Base-by-base conservation (phyloP, 2,113 vertebrate genomes). In the Bathybates hornii region DNA sequence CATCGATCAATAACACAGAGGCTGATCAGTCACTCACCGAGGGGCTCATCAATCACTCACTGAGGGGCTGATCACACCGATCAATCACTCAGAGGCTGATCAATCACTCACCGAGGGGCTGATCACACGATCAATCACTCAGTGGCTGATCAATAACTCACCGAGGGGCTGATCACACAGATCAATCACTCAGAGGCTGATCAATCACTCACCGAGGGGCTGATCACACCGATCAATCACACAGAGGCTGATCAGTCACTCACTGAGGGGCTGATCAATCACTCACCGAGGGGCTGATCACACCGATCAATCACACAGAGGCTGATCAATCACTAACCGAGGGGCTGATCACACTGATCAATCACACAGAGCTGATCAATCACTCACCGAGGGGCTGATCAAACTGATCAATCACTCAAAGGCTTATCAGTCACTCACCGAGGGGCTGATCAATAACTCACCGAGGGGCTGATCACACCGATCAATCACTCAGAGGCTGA, bases 301-400 rank as follows among this genome's bases (percentile, higher is more conserved):
- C 0, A 48, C 45, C 14, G 0, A 50, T 50, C 48, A 50, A 19
- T 5, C 16, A 43, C 41, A 0, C 5, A 41, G 0, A 0, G 9
- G 38, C 1, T 41, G 0, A 41, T 14, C 3, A 14, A 0, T 45
- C 6, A 6, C 3, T 6, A 6, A 45, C 12, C 0, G 9, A 38
- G 9, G 4, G 34, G 7, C 34, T 36, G 34, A 36, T 36, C 34
- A 8, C 7, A 8, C 4, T 3, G 0, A 38, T 38, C 36, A 4
- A 34, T 34, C 7, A 34, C 34, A 1, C 8, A 36, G 7, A 7
- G 34, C 38, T 38, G 0, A 38, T 38, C 36, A 10, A 2, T 41
- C 1, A 11, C 4, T 41, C 9, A 41, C 2, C 2, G 1, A 5
- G 1, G 5, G 38, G 38, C 38, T 41, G 9, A 38, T 38, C 36